Conservation (phyloP, 1,140 invertebrate species). For the Drosophila ficusphila region DNA sequence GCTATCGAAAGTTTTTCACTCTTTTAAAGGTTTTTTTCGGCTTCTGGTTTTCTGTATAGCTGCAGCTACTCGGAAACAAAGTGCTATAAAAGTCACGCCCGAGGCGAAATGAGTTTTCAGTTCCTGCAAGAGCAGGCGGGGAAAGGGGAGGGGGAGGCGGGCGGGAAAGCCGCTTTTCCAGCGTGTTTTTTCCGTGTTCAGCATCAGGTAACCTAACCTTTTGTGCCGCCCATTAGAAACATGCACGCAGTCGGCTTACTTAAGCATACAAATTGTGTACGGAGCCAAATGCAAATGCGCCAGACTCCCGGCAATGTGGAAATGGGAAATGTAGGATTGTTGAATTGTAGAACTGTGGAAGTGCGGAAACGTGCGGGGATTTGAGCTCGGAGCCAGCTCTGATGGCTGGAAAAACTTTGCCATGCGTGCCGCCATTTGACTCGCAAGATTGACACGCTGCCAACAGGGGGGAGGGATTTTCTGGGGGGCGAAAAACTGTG, state of each 20-base stretch:
- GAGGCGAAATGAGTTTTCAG: slow-evolving; percentile 77
- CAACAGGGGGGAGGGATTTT: slow-evolving; percentile 24
- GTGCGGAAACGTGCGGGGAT: slow-evolving; percentile 78
- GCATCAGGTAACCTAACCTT: slow-evolving; percentile 76
- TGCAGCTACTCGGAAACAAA: slow-evolving; percentile 53
- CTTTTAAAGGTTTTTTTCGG: slow-evolving; percentile 14
- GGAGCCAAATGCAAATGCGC: slow-evolving; percentile 47
- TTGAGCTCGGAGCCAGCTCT: slow-evolving; percentile 40
- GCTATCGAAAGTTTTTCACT: slow-evolving; percentile 21
- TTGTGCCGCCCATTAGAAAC: slow-evolving; percentile 82
- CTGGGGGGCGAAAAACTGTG: slow-evolving; percentile 58
- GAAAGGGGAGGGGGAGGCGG: background rate
- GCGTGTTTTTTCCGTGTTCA: slow-evolving; percentile 53
- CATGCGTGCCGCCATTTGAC: slow-evolving; percentile 81
- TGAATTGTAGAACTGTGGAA: slow-evolving; percentile 66
- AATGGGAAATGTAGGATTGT: slow-evolving; percentile 57
- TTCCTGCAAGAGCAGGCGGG: slow-evolving; percentile 15
- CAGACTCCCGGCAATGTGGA: slow-evolving; percentile 26
- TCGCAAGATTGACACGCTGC: slow-evolving; percentile 80
- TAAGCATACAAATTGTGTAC: slow-evolving; percentile 73
- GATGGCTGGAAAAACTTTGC: slow-evolving; percentile 61
- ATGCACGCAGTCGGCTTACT: slow-evolving; percentile 80
- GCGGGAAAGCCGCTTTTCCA: slow-evolving; percentile 38
- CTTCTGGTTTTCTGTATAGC: slow-evolving; percentile 32
- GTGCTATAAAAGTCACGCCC: slow-evolving; percentile 81